These are phyloP conservation scores for Portunus trituberculatus DNA, from an alignment of 1,140 invertebrate genomes.

Conservation along the genomic window DNA sequence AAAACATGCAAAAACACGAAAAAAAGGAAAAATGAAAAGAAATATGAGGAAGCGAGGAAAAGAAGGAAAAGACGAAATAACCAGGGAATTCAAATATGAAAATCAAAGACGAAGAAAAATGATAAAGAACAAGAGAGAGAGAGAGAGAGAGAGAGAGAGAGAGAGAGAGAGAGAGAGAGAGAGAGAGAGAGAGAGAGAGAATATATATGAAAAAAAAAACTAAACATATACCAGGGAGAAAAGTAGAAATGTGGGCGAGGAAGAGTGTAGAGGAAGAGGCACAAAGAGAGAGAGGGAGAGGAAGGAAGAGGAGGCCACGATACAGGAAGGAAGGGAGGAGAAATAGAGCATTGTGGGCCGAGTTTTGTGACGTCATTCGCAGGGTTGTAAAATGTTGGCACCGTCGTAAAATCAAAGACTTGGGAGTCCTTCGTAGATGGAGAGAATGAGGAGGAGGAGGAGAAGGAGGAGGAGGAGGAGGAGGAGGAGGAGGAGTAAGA, in stretches of 20 bases:
- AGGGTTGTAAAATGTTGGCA: neutral
- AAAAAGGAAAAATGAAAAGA: neutral
- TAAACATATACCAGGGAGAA: too few species aligned
- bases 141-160: neutral
- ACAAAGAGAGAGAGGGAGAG: conserved; percentile 9
- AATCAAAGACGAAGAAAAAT: neutral
- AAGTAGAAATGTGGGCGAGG: neutral
- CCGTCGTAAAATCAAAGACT: neutral
- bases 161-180: too few species aligned
- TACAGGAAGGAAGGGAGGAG: neutral
- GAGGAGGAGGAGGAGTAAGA: neutral
- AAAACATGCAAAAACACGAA: neutral
- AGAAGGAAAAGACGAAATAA: neutral
- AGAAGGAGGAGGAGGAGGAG: neutral
- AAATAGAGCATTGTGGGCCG: neutral
- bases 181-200: neutral
- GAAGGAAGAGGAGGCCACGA: neutral
- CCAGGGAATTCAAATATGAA: neutral
- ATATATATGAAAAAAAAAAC: neutral
- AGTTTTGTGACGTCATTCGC: neutral
- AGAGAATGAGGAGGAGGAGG: neutral
- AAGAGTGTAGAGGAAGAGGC: neutral
- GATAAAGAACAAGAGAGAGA: neutral
- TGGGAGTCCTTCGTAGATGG: neutral
- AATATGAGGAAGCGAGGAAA: neutral